Evolutionary conservation across 2,888 invertebrate species (phyloP).

Genomic region (Agonum fuliginosum): DNA sequence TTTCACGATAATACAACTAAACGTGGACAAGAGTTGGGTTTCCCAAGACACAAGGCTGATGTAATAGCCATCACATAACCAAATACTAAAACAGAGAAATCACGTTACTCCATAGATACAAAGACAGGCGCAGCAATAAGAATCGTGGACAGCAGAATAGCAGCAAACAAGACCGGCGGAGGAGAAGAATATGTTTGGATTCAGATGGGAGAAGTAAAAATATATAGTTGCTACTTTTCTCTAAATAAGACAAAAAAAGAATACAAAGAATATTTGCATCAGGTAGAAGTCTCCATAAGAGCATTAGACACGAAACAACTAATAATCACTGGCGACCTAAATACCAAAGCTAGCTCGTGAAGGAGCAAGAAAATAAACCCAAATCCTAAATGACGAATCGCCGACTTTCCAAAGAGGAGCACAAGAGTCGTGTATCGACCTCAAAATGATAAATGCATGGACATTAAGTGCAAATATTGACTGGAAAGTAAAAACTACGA

Average conservation of each 20-base stretch:
- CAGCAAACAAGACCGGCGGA: neutral
- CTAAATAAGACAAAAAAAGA: neutral
- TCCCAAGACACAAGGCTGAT: neutral
- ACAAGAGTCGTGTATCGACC: neutral
- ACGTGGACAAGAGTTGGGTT: neutral
- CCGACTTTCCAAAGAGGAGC: too few relatives aligned
- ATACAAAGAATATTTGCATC: neutral
- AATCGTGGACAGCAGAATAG: neutral
- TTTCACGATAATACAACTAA: neutral
- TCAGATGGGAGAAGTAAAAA: neutral
- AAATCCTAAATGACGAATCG: neutral
- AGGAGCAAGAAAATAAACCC: neutral
- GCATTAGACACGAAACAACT: neutral
- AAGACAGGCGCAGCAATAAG: neutral
- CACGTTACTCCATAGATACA: neutral
- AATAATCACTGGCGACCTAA: neutral
- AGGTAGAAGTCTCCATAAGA: neutral
- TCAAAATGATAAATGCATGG: too few relatives aligned
- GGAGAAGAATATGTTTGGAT: neutral
- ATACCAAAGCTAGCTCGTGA: neutral
- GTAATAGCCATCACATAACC: neutral
- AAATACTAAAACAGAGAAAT: neutral
- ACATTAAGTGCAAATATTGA: too few relatives aligned
- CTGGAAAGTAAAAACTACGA: too few relatives aligned
- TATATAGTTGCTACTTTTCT: constrained; percentile 2